These are phyloP conservation scores for Aromia moschata DNA, from an alignment of 2,888 invertebrate genomes.

Conservation along the genomic window DNA sequence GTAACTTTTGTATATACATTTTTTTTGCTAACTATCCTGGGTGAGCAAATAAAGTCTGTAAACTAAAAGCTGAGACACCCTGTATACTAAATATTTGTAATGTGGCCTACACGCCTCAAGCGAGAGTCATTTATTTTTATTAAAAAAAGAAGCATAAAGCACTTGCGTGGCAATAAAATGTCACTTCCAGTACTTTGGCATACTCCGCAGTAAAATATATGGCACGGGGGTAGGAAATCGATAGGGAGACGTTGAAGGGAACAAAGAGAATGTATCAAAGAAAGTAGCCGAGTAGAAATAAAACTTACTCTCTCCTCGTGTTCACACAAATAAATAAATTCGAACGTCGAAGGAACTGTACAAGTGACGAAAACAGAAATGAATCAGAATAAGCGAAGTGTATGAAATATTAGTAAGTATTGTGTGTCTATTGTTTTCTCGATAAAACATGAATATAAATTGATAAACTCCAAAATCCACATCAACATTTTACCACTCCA, in stretches of 20 bases:
- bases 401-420: not conserved
- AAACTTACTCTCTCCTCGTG: not conserved
- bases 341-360: not conserved
- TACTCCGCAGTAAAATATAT: conserved; percentile 9
- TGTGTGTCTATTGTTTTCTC: too few species aligned
- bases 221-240: conserved; percentile 16
- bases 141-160: conserved; percentile 2
- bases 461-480: too few species aligned
- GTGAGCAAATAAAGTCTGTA: too few species aligned
- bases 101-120: too few species aligned
- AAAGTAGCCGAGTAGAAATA: conserved; percentile 4
- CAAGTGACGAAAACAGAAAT: conserved; percentile 3
- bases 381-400: not conserved
- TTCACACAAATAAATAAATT: conserved; percentile 11
- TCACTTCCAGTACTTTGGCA: conserved; percentile 13
- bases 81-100: too few species aligned
- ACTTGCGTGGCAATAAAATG: conserved; percentile 11
- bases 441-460: too few species aligned
- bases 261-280: conserved; percentile 1
- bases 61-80: too few species aligned
- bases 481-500: too few species aligned
- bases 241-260: conserved; percentile 11
- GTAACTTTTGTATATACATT: too few species aligned
- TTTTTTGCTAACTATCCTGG: too few species aligned
- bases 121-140: not conserved